Evolutionary conservation across 1,140 invertebrate genomes (phyloP).

Genomic region (Ostrea edulis): DNA sequence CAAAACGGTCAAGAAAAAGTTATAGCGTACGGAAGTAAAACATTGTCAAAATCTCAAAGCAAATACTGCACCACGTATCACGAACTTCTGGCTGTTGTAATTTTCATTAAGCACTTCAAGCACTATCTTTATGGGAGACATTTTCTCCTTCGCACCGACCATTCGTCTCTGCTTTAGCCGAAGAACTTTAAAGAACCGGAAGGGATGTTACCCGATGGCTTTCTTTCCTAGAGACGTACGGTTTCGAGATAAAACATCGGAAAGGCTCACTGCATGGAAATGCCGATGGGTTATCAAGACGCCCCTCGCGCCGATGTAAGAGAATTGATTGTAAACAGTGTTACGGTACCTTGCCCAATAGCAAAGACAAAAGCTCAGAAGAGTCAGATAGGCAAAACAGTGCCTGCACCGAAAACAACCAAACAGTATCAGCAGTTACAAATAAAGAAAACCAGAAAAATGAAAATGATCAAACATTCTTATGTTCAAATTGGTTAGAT

Average conservation of each 20-base stretch:
- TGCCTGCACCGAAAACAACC: too few relatives aligned
- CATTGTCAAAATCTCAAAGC: neutral
- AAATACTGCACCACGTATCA: slow-evolving; percentile 4
- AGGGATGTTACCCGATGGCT: neutral
- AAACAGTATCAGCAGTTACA: too few relatives aligned
- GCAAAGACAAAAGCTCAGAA: too few relatives aligned
- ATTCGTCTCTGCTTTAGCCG: neutral
- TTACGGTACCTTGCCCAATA: too few relatives aligned
- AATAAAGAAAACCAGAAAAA: too few relatives aligned
- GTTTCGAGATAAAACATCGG: neutral
- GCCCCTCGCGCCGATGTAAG: slow-evolving; percentile 1
- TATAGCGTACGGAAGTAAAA: slow-evolving; percentile 10
- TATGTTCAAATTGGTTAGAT: too few relatives aligned
- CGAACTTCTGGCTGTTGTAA: slow-evolving; percentile 12
- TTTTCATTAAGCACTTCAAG: neutral
- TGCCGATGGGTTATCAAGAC: neutral
- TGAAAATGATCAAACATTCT: too few relatives aligned
- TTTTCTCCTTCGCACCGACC: neutral
- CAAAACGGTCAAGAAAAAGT: neutral
- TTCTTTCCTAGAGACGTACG: neutral
- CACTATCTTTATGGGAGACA: slow-evolving; percentile 13
- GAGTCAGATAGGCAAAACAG: too few relatives aligned
- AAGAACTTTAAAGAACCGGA: slow-evolving; percentile 12
- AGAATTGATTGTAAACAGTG: neutral
- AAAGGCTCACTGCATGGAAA: neutral